Percentiles rank a stretch among this genome's conserved stretches.
phyloP scores from a whole-genome alignment of 2,888 invertebrate species.

The Lepidocyrtinus sp. region DNA sequence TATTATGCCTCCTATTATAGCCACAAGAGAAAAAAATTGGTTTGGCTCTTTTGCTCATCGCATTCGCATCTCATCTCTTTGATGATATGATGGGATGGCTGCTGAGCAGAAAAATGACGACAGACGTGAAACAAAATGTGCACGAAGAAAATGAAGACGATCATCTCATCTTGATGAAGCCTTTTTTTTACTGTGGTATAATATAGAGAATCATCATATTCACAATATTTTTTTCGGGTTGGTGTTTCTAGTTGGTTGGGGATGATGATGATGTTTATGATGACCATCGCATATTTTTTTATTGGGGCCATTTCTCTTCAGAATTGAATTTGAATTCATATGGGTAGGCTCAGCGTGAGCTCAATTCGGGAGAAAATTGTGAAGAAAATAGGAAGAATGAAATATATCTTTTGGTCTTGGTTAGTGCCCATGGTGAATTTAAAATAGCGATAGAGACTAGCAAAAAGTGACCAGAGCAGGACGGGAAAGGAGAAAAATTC shows the following conservation, averaged over 20 bases:
- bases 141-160: neutral
- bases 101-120: constrained; percentile 13
- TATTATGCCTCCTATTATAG: neutral
- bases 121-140: constrained; percentile 16
- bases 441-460: too few species aligned
- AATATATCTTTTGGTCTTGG: too few species aligned
- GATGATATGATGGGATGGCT: neutral
- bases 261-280: neutral
- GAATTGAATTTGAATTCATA: neutral
- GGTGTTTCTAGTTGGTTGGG: neutral
- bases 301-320: too few species aligned
- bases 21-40: neutral
- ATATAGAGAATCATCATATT: neutral
- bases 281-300: neutral
- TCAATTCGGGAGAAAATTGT: neutral
- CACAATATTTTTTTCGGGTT: neutral
- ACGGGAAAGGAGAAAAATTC: constrained; percentile 6
- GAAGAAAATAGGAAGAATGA: neutral
- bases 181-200: too few species aligned
- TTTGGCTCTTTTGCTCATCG: neutral
- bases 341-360: neutral
- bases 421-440: too few species aligned
- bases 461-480: constrained; percentile 40
- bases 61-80: neutral
- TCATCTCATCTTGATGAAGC: constrained; percentile 3